Evolutionary conservation across 2,888 invertebrate species (phyloP).

Genomic region (Dusona sp.): DNA sequence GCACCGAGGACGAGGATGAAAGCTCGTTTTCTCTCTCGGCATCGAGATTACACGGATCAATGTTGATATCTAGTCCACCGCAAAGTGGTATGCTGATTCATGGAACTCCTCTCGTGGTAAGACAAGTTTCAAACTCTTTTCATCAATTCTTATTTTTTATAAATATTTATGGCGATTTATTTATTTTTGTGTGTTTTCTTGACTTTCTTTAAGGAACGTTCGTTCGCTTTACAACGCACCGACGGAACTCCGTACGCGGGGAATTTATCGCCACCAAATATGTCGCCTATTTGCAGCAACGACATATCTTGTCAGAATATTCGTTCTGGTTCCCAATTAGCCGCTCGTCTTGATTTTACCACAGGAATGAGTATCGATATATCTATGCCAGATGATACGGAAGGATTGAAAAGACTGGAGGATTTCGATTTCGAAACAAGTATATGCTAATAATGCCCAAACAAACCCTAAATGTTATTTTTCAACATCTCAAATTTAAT

Average conservation of each 20-base stretch:
- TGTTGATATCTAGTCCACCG: constrained; percentile 76
- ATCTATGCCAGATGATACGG: constrained; percentile 66
- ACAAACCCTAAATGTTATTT: too few relatives aligned
- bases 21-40: constrained; percentile 76
- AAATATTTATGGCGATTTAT: too few relatives aligned
- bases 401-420: constrained; percentile 54
- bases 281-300: constrained; percentile 79
- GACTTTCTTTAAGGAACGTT: constrained; percentile 65
- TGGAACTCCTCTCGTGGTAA: constrained; percentile 79
- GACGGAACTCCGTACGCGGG: constrained; percentile 76
- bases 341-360: constrained; percentile 77
- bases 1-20: constrained; percentile 72
- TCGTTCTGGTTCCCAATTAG: constrained; percentile 75
- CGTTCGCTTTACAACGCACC: constrained; percentile 69
- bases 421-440: constrained; percentile 53
- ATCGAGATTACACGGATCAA: constrained; percentile 72
- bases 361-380: constrained; percentile 79
- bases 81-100: constrained; percentile 80
- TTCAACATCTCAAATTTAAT: too few relatives aligned
- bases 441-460: too few relatives aligned
- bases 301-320: constrained; percentile 78
- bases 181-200: constrained; percentile 25
- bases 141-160: too few relatives aligned
- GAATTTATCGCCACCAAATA: constrained; percentile 77
- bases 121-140: constrained; percentile 10